Evolutionary conservation across 2,888 invertebrate genomes (phyloP), one percentile per base, ranked within the genome.

Genomic region (Drosophila ochracea): DNA sequence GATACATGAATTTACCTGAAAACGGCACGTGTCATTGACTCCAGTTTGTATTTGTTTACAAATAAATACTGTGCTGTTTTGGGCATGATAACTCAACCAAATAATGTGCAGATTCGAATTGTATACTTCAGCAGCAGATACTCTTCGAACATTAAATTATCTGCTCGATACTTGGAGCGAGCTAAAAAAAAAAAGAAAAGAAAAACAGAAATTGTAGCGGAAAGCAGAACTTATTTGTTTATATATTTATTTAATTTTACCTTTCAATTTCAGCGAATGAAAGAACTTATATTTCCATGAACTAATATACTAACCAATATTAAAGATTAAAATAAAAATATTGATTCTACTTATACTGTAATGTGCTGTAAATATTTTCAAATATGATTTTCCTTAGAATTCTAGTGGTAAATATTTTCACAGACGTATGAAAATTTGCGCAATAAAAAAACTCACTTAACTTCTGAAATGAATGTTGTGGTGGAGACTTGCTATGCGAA

Each of bases 11-110:
- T 76, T 55, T 81, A 79, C 81, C 78, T 69, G 79, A n/a, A 49
- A 61, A 58, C 61, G 78, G 64, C 82, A 83, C 83, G 82, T 82
- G 82, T 78, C 80, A 74, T 62, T 82, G 79, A 79, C 79, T 77
- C 59, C 60, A 59, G 55, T 39, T 76, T 66, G 61, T 66, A 68
- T 78, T 76, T 68, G 62, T 55, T 61, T 60, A 73, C 57, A 62
- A 50, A 61, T 30, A 30, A n/a, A 30, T 30, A 60, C 21, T 55
- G 49, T 47, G 60, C 57, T 57, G 39, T 41, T 54, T 72, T 59
- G 4, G 60, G 30, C 65, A 41, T 19, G 55, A 60, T 64, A 71
- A 66, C 50, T 78, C 78, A 72, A 39, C 31, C 75, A 54, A 35
- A 60, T 35, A 77, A 76, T 75, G 55, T 60, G 59, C 59, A 54